phyloP scores from a whole-genome alignment of 2,888 invertebrate species.

The Apamea sordens region DNA sequence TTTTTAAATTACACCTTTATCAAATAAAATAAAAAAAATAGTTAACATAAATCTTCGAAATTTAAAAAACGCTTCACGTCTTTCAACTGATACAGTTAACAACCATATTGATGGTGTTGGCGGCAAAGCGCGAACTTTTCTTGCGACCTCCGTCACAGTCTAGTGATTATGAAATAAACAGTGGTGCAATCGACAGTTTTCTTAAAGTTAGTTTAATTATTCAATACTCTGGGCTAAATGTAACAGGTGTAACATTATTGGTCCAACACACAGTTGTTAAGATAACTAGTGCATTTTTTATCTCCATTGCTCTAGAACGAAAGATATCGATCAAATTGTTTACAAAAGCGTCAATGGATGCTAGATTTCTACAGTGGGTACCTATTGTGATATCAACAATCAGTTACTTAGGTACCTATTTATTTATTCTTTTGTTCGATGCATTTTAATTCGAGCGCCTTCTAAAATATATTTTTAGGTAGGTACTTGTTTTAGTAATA shows the following conservation, averaged over 20 bases:
- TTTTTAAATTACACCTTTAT: neutral
- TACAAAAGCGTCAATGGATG: neutral
- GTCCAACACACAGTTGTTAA: conserved; percentile 3
- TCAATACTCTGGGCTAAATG: conserved; percentile 43
- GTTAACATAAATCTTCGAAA: conserved; percentile 1
- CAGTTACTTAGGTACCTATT: neutral
- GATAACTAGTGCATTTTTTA: neutral
- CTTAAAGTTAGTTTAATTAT: conserved; percentile 48
- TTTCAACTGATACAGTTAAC: conserved; percentile 40
- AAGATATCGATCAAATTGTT: neutral
- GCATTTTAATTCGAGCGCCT: conserved; percentile 3
- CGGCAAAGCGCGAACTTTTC: conserved; percentile 49
- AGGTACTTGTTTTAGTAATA: neutral
- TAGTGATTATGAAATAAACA: conserved; percentile 61
- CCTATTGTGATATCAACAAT: neutral
- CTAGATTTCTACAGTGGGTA: neutral
- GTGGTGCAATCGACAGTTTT: conserved; percentile 58
- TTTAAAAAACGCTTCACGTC: conserved; percentile 47
- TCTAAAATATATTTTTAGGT: neutral
- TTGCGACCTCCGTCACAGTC: conserved; percentile 63
- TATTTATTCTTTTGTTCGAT: neutral
- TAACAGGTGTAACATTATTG: conserved; percentile 50
- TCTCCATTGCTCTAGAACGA: conserved; percentile 10
- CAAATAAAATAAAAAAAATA: neutral
- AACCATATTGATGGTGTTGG: conserved; percentile 39